These are phyloP conservation scores for Halotydeus destructor DNA, from an alignment of 1,140 invertebrate genomes.

Conservation along the genomic window DNA sequence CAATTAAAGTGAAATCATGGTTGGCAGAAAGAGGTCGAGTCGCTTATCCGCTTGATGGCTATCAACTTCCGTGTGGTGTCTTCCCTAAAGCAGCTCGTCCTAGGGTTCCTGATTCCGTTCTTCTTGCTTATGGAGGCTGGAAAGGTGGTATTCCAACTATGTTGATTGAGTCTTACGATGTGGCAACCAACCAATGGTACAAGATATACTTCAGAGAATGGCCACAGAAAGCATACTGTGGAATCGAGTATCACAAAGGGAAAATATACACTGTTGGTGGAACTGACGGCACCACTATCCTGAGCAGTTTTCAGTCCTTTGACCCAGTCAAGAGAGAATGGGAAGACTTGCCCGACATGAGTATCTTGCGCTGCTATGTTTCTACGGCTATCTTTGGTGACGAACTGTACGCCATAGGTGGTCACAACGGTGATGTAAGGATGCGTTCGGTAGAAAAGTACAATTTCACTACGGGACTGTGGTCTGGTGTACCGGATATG, in stretches of 20 bases:
- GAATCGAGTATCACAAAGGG: constrained; percentile 39
- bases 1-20: no score
- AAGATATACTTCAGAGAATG: constrained; percentile 25
- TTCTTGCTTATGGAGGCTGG: constrained; percentile 56
- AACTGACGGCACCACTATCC: constrained; percentile 45
- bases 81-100: constrained; percentile 41
- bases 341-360: constrained; percentile 6
- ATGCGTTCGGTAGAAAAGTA: constrained; percentile 11
- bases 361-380: constrained; percentile 20
- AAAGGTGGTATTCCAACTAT: constrained; percentile 42
- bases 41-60: constrained; percentile 1
- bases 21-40: neutral
- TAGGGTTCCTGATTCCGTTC: constrained; percentile 40
- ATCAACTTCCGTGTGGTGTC: neutral
- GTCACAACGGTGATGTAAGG: constrained; percentile 11
- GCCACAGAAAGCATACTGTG: constrained; percentile 48
- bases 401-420: constrained; percentile 49
- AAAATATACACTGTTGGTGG: constrained; percentile 53
- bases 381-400: constrained; percentile 42
- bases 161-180: constrained; percentile 53
- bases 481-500: constrained; percentile 15
- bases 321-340: constrained; percentile 27
- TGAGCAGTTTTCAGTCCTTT: constrained; percentile 42
- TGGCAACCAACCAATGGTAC: constrained; percentile 45
- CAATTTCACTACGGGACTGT: constrained; percentile 20